These are phyloP conservation scores for Galago senegalensis DNA, from an alignment of 2,797 vertebrate genomes.

Conservation along the genomic window DNA sequence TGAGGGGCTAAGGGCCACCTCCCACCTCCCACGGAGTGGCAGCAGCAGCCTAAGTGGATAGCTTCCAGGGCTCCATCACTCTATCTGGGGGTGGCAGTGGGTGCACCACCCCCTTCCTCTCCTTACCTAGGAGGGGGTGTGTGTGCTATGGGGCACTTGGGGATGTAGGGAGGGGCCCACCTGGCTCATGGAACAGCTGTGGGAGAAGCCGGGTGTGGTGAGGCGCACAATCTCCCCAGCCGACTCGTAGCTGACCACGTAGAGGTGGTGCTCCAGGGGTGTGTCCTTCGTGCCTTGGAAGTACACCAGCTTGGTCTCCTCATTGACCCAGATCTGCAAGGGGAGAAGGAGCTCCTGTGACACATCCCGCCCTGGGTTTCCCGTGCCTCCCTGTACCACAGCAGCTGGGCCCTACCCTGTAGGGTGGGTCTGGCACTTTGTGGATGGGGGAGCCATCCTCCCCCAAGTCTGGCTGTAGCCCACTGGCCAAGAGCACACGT, in stretches of 20 bases:
- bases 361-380: background rate
- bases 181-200: constrained; percentile 97
- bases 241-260: constrained; percentile 94
- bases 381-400: rapidly evolving
- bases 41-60: background rate
- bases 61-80: no score
- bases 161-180: constrained; percentile 83
- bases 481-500: background rate
- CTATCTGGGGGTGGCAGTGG: background rate
- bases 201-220: constrained; percentile 94
- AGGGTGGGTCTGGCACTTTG: background rate
- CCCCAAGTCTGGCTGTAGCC: background rate
- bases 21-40: no score
- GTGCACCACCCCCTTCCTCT: rapidly evolving
- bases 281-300: constrained; percentile 97
- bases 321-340: constrained; percentile 95
- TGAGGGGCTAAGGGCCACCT: background rate
- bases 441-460: background rate
- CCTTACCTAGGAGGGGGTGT: background rate
- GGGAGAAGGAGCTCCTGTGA: constrained; percentile 46
- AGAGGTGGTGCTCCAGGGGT: constrained; percentile 96
- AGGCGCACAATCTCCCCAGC: constrained; percentile 93
- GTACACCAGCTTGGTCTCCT: constrained; percentile 94
- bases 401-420: background rate
- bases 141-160: background rate